Base-by-base conservation (phyloP, 2,888 invertebrate species). In the Drosophila austrosaltans region DNA sequence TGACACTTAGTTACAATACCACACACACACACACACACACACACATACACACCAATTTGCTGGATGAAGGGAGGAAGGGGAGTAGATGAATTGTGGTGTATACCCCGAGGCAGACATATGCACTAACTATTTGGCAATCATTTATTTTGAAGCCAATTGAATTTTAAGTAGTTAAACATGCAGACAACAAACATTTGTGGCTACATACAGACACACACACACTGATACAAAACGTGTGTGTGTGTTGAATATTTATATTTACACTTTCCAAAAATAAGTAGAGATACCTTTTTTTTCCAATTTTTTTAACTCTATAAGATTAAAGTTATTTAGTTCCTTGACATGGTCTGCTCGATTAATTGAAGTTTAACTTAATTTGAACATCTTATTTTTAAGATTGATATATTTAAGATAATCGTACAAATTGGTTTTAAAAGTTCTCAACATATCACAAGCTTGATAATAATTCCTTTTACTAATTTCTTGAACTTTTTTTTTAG, bases 111-210 rank as follows among this genome's bases (percentile, higher is more conserved):
- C 57, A 59, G 5, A n/a, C 36, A 22, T 48, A 32, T 56, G 48
- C 57, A 56, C 63, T 61, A 62, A 39, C 62, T 62, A 76, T 77
- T 78, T 75, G 75, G 76, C 78, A 75, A 75, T 78, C 78, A 77
- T 77, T 77, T 78, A 78, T 77, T 78, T 77, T 70, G 66, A 66
- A 63, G 69, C 69, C 77, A 75, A 78, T 77, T 77, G 78, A 78
- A 77, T 77, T 77, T 77, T 78, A 77, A 78, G 78, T 78, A 71
- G 75, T 69, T 72, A 78, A 76, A 77, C 78, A 77, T 67, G 77
- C 73, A 72, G 69, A 63, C 76, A 63, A 62, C 76, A 76, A 62
- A 70, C 71, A 71, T 70, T 36, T 58, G 68, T 58, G 59, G 25
- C 44, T 28, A 66, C 44, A 63, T 36, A 59, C 56, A 48, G n/a